These are phyloP conservation scores for Anoura caudifer DNA, from an alignment of 2,113 vertebrate genomes.

Conservation along the genomic window DNA sequence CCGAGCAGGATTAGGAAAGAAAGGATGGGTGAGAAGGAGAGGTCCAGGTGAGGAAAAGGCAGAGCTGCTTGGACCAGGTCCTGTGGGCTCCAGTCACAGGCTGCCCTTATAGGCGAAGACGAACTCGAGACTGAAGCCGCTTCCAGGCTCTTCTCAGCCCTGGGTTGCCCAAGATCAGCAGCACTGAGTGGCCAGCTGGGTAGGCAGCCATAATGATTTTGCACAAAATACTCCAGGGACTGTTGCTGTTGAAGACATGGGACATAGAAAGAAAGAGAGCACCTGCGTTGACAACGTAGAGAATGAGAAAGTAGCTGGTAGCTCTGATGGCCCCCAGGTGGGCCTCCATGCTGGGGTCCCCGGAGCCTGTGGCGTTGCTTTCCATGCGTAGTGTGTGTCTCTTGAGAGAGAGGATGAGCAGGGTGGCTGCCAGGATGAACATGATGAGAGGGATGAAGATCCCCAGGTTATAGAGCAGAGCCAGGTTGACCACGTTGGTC, in stretches of 20 bases:
- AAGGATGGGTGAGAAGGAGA: background rate
- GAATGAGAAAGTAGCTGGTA: constrained; percentile 39
- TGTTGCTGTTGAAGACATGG: background rate
- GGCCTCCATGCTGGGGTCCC: constrained; percentile 56
- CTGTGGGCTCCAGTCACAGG: background rate
- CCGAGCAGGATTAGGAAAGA: background rate
- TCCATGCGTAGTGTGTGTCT: constrained; percentile 44
- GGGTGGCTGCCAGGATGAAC: background rate
- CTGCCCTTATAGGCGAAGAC: background rate
- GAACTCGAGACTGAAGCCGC: background rate
- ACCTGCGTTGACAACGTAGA: constrained; percentile 40
- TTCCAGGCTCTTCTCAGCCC: constrained; percentile 57
- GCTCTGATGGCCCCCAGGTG: constrained; percentile 55
- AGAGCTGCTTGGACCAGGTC: background rate
- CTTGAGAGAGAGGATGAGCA: constrained; percentile 58
- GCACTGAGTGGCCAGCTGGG: constrained; percentile 46
- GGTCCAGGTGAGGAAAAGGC: background rate
- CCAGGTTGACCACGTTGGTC: background rate
- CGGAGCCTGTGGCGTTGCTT: background rate
- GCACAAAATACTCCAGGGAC: constrained; percentile 12
- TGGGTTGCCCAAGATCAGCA: constrained; percentile 54
- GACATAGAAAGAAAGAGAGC: constrained; percentile 30
- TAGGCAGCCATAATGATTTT: constrained; percentile 39
- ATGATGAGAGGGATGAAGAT: constrained; percentile 32
- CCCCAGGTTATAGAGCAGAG: background rate